These are phyloP conservation scores for Phoebastria nigripes DNA, from an alignment of 2,797 vertebrate species.

Conservation along the genomic window DNA sequence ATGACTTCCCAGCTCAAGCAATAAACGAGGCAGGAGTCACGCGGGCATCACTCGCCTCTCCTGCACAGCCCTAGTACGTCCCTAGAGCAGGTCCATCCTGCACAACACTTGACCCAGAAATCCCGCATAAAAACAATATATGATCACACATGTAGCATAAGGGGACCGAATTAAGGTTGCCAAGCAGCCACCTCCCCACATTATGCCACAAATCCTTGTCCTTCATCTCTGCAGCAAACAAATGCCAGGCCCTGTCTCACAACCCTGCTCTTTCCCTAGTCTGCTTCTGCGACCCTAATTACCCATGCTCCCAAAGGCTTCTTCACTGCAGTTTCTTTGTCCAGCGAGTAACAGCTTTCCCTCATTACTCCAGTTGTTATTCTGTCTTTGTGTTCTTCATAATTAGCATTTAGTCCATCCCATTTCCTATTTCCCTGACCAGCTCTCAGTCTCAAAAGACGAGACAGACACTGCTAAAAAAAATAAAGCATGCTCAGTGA, in stretches of 20 bases:
- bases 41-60: fast-evolving
- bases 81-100: background rate
- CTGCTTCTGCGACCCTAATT: conserved; percentile 13
- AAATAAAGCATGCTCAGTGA: background rate
- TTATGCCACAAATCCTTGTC: conserved; percentile 36
- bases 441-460: background rate
- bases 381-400: background rate
- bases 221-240: conserved; percentile 53
- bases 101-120: background rate
- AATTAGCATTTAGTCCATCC: background rate
- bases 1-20: background rate
- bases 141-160: background rate
- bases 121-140: background rate
- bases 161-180: conserved; percentile 31
- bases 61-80: background rate
- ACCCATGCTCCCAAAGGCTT: background rate
- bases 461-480: background rate
- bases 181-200: conserved; percentile 24
- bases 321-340: conserved; percentile 22
- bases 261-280: background rate
- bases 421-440: background rate
- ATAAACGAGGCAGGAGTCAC: background rate
- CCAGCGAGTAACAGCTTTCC: background rate
- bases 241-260: background rate
- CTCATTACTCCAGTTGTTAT: background rate